These are phyloP conservation scores for Anticlea derivata DNA, from an alignment of 2,888 invertebrate genomes.

Conservation along the genomic window DNA sequence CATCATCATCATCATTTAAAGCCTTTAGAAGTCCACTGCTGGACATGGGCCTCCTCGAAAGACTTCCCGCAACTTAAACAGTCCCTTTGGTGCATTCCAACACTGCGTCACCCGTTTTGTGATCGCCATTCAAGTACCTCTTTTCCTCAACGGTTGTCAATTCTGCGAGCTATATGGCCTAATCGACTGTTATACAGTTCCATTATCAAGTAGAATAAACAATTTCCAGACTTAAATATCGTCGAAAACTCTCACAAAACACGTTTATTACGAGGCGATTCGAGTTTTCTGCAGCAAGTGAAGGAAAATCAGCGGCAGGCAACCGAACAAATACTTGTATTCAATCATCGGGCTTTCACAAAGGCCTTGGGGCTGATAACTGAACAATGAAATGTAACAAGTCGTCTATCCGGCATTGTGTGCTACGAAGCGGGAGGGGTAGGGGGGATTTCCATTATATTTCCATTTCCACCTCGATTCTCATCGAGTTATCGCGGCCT, in stretches of 20 bases:
- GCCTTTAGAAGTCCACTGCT: no score
- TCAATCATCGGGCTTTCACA: conserved; percentile 81
- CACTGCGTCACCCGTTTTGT: no score
- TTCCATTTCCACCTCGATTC: conserved; percentile 84
- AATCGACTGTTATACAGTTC: no score
- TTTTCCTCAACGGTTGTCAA: no score
- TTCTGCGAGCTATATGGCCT: no score
- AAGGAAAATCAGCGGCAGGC: conserved; percentile 77
- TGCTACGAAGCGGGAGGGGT: conserved; percentile 49
- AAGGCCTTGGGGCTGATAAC: conserved; percentile 81
- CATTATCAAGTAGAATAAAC: background rate
- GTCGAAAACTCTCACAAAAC: conserved; percentile 59
- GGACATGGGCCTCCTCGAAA: no score
- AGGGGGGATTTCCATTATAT: conserved; percentile 79
- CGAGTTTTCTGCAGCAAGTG: conserved; percentile 72
- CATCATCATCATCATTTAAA: no score
- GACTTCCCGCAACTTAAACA: no score
- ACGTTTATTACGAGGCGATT: conserved; percentile 66
- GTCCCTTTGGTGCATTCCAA: no score
- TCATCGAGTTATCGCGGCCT: conserved; percentile 78
- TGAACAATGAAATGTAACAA: conserved; percentile 84
- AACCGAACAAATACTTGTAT: conserved; percentile 82
- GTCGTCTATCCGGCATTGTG: conserved; percentile 82
- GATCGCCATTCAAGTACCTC: no score
- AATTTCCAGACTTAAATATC: conserved; percentile 35